Evolutionary conservation across 2,888 invertebrate genomes (phyloP).

Genomic region (Smittia sp.): DNA sequence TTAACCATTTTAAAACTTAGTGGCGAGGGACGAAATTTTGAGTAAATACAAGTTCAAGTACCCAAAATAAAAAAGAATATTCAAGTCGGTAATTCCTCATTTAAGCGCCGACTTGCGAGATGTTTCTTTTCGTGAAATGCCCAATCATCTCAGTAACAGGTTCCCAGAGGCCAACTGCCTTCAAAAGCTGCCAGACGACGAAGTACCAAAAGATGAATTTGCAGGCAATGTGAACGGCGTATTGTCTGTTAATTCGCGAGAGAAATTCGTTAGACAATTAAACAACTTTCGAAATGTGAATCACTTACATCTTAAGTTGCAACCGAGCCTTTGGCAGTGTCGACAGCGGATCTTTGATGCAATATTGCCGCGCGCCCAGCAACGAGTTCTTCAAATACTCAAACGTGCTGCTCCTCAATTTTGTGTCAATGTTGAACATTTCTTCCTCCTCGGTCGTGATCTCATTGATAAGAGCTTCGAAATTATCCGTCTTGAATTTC

Average conservation of each 20-base stretch:
- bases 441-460: background rate
- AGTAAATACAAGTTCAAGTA: too few relatives aligned
- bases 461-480: slow-evolving; percentile 46
- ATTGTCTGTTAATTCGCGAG: slow-evolving; percentile 15
- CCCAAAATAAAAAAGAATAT: too few relatives aligned
- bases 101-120: background rate
- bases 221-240: slow-evolving; percentile 10
- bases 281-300: background rate
- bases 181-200: background rate
- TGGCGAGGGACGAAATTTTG: too few relatives aligned
- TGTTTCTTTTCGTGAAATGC: background rate
- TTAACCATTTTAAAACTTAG: too few relatives aligned
- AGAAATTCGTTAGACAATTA: background rate
- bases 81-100: too few relatives aligned
- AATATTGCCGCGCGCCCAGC: slow-evolving; percentile 79
- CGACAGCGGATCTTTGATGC: slow-evolving; percentile 80
- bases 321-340: slow-evolving; percentile 72
- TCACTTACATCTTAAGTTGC: slow-evolving; percentile 68
- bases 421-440: slow-evolving; percentile 24
- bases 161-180: background rate
- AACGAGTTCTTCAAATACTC: slow-evolving; percentile 71
- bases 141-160: background rate
- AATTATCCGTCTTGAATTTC: slow-evolving; percentile 73
- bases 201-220: slow-evolving; percentile 32
- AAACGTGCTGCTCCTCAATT: background rate